phyloP scores from a whole-genome alignment of 2,113 vertebrate species.

The Osmerus mordax region DNA sequence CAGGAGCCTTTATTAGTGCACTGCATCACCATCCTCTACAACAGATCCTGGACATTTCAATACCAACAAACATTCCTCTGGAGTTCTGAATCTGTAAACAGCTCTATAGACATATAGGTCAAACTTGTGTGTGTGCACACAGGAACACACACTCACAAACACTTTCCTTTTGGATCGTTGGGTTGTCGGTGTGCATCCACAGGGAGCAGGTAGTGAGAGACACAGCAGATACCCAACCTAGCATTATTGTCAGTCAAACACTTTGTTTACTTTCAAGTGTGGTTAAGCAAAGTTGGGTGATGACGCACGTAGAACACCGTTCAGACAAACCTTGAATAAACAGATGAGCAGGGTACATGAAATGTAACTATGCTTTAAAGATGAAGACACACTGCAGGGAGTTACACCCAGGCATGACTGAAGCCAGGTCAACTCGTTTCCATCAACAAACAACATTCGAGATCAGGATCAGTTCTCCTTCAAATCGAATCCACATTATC shows the following conservation, averaged over 20 bases:
- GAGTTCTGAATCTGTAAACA: constrained; percentile 30
- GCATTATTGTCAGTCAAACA: constrained; percentile 16
- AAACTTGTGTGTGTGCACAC: neutral
- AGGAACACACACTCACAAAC: neutral
- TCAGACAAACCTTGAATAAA: neutral
- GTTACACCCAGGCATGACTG: neutral
- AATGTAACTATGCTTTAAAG: neutral
- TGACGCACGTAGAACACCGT: neutral
- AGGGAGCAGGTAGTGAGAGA: constrained; percentile 17
- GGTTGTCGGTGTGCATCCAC: constrained; percentile 7
- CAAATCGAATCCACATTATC: neutral
- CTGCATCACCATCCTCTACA: constrained; percentile 29
- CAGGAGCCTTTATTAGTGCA: constrained; percentile 55
- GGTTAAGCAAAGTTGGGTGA: constrained; percentile 15
- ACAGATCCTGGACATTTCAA: constrained; percentile 23
- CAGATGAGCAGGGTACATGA: neutral
- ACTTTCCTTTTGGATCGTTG: neutral
- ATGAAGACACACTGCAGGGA: neutral
- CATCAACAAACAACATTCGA: neutral
- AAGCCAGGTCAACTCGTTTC: neutral
- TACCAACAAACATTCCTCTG: constrained; percentile 26
- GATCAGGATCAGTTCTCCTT: too few relatives aligned
- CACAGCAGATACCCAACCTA: neutral
- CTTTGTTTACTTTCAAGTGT: constrained; percentile 21
- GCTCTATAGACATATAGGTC: neutral